A percentile compares a stretch with the other conserved stretches of the same genome.
These are phyloP conservation scores for Archaeoteleia sp. DNA, from an alignment of 2,888 invertebrate genomes.

Conservation along the genomic window DNA sequence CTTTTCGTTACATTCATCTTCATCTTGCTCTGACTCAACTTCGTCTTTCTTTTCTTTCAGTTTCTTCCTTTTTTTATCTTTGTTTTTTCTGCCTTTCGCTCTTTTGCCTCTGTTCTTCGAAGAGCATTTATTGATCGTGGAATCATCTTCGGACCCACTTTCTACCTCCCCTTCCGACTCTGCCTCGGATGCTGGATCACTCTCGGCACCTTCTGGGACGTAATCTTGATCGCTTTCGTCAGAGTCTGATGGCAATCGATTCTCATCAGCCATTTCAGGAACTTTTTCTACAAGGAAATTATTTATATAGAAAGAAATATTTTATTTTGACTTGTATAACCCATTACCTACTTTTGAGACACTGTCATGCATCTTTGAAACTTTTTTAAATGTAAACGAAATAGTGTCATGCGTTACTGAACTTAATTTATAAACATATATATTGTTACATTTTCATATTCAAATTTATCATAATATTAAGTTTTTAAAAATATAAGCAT, in stretches of 20 bases:
- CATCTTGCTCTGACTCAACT: conserved; percentile 55
- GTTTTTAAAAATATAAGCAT: no score
- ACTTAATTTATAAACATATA: no score
- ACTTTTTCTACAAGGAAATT: no score
- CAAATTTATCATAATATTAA: no score
- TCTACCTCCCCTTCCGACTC: conserved; percentile 81
- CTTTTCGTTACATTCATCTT: conserved; percentile 63
- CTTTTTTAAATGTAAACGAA: no score
- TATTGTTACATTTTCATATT: no score
- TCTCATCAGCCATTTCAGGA: conserved; percentile 72
- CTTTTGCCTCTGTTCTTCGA: conserved; percentile 51
- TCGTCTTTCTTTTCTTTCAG: no score
- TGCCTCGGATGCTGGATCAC: conserved; percentile 81
- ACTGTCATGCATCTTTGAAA: no score
- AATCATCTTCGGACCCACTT: conserved; percentile 78
- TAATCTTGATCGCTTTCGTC: conserved; percentile 89
- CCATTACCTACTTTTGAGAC: no score
- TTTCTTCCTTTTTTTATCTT: conserved; percentile 55
- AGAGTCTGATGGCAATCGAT: conserved; percentile 79
- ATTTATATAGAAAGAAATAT: no score
- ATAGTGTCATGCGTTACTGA: no score
- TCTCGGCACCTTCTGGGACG: conserved; percentile 79
- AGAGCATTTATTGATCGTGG: conserved; percentile 61
- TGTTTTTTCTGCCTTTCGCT: conserved; percentile 59
- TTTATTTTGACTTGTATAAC: no score